A percentile compares a stretch with the other conserved stretches of the same genome.
Conservation (phyloP, 2,113 vertebrate genomes). For the Paradisaea rubra region DNA sequence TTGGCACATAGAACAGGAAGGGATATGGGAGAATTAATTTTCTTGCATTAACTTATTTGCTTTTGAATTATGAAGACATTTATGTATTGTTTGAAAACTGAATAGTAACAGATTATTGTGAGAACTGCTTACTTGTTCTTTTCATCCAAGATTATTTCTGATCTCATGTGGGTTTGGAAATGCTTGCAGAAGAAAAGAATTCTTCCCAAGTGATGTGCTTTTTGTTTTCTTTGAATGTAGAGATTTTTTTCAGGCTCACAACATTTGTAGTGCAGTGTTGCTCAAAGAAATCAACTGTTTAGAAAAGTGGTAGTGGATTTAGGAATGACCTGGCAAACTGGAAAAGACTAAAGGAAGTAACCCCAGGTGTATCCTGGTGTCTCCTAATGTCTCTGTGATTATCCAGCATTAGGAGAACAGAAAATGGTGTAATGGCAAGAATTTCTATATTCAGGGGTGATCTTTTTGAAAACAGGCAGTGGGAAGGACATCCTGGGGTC, state of each 20-base stretch:
- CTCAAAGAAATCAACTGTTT: neutral
- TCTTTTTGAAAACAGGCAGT: neutral
- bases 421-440: neutral
- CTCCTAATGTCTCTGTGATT: neutral
- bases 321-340: neutral
- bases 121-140: neutral
- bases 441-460: neutral
- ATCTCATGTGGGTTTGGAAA: neutral
- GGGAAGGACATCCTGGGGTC: neutral
- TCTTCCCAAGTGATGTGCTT: neutral
- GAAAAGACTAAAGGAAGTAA: neutral
- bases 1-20: neutral
- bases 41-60: neutral
- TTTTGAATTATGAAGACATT: conserved; percentile 3
- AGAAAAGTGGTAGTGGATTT: neutral
- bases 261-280: neutral
- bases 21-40: neutral
- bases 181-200: neutral
- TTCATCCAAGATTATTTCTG: neutral
- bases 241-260: neutral
- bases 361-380: neutral
- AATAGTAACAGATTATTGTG: neutral
- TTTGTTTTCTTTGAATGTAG: neutral
- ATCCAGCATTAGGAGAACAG: neutral
- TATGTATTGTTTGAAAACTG: conserved; percentile 7